These are phyloP conservation scores for Ctenopoma multispine DNA, from an alignment of 2,797 vertebrate genomes.

Conservation along the genomic window DNA sequence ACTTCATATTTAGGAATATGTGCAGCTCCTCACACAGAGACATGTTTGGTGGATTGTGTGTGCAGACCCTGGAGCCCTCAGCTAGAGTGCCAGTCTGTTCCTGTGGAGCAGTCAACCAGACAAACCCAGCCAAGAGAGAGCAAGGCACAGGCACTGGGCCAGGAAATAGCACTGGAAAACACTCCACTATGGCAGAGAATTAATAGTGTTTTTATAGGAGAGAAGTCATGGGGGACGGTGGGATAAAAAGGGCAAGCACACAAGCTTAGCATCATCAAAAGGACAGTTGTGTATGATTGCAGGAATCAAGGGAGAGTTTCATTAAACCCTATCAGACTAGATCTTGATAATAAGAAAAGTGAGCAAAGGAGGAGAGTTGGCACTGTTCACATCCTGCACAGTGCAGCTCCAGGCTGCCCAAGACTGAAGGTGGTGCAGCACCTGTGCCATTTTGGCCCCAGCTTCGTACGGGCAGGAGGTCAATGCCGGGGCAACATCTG, in stretches of 20 bases:
- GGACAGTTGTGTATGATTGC: slow-evolving; percentile 39
- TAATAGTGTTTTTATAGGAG: slow-evolving; percentile 74
- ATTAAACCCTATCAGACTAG: slow-evolving; percentile 39
- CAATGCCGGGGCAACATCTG: slow-evolving; percentile 84
- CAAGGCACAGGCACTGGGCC: slow-evolving; percentile 77
- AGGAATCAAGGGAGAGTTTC: slow-evolving; percentile 47
- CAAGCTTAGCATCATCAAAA: slow-evolving; percentile 46
- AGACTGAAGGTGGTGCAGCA: slow-evolving; percentile 77
- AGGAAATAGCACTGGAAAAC: slow-evolving; percentile 80
- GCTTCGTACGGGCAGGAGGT: slow-evolving; percentile 73
- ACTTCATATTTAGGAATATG: slow-evolving; percentile 54
- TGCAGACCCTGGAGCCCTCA: slow-evolving; percentile 81
- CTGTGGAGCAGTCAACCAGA: slow-evolving; percentile 84
- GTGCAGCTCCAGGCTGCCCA: slow-evolving; percentile 64
- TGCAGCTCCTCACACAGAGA: slow-evolving; percentile 73
- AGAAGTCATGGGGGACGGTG: slow-evolving; percentile 34
- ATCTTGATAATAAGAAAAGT: slow-evolving; percentile 55
- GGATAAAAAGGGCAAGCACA: slow-evolving; percentile 28
- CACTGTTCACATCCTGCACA: slow-evolving; percentile 72
- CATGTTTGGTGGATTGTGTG: slow-evolving; percentile 80
- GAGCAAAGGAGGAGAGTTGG: slow-evolving; percentile 72
- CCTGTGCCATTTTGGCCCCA: slow-evolving; percentile 77
- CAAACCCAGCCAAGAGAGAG: slow-evolving; percentile 82
- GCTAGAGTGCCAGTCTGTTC: slow-evolving; percentile 87
- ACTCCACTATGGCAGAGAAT: slow-evolving; percentile 75